A percentile compares a stretch with the other conserved stretches of the same genome.
Evolutionary conservation across 2,113 vertebrate species (phyloP).

Genomic region (Ageneiosus marmoratus): DNA sequence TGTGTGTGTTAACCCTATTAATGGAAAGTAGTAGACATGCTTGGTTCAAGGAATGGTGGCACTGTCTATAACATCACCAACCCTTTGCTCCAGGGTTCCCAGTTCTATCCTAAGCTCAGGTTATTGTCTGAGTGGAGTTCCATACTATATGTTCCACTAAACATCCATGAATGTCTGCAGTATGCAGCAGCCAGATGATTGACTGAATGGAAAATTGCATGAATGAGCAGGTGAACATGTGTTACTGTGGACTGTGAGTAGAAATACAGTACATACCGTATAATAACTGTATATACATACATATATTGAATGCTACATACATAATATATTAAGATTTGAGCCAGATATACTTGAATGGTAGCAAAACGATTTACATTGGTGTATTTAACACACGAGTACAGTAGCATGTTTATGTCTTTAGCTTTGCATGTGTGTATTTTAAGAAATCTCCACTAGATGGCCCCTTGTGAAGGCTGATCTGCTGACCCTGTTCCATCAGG

Average conservation of each 20-base stretch:
- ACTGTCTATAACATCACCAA: neutral
- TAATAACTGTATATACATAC: neutral
- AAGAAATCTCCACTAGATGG: constrained; percentile 63
- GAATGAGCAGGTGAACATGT: neutral
- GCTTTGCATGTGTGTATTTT: neutral
- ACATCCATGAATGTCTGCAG: neutral
- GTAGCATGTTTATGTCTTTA: neutral
- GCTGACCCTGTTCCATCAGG: constrained; percentile 72
- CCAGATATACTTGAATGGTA: neutral
- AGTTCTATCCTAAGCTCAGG: neutral
- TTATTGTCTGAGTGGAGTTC: neutral
- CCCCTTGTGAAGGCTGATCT: constrained; percentile 55
- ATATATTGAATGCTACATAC: neutral
- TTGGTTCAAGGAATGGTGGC: neutral
- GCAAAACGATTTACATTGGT: neutral
- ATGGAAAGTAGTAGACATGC: neutral
- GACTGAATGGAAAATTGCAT: neutral
- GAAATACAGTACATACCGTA: no score
- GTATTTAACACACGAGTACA: neutral
- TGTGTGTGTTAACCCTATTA: no score
- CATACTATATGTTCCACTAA: neutral
- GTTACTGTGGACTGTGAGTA: neutral
- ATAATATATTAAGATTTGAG: neutral
- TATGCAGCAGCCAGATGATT: neutral
- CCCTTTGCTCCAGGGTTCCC: neutral